A percentile compares a stretch with the other conserved stretches of the same genome.
Conservation (phyloP, 2,888 invertebrate genomes). For the Drosophila histrio region DNA sequence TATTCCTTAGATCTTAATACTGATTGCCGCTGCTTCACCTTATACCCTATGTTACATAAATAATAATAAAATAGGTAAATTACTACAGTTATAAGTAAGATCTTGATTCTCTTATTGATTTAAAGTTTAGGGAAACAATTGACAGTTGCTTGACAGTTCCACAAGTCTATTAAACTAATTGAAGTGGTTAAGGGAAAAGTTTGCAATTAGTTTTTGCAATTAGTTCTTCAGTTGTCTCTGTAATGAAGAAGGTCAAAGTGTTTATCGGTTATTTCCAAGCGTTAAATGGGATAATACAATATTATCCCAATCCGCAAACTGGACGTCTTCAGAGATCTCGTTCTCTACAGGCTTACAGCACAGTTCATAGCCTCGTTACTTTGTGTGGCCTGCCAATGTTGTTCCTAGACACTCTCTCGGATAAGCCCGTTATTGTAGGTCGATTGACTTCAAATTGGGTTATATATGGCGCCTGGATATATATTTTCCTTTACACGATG, state of each 20-base stretch:
- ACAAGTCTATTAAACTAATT: too few relatives aligned
- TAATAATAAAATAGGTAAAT: too few relatives aligned
- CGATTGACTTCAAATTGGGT: background rate
- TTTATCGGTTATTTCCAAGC: background rate
- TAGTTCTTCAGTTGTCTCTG: too few relatives aligned
- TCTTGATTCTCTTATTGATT: too few relatives aligned
- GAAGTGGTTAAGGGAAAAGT: too few relatives aligned
- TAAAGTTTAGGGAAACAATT: background rate
- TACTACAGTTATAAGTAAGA: too few relatives aligned
- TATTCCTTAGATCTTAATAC: too few relatives aligned
- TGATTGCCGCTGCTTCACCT: too few relatives aligned
- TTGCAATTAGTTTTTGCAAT: too few relatives aligned
- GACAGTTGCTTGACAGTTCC: too few relatives aligned
- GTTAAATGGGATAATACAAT: slow-evolving; percentile 1
- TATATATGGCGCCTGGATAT: background rate
- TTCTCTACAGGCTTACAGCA: background rate
- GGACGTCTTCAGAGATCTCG: background rate
- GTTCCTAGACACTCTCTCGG: background rate
- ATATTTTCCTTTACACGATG: background rate
- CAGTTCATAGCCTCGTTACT: background rate
- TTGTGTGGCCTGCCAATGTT: background rate
- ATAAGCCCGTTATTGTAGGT: background rate
- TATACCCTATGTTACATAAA: too few relatives aligned
- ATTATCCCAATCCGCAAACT: background rate
- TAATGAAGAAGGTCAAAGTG: too few relatives aligned